Evolutionary conservation across 64 coral and sea anemone genomes (phyloP).

Genomic region (Exaiptasia diaphana): DNA sequence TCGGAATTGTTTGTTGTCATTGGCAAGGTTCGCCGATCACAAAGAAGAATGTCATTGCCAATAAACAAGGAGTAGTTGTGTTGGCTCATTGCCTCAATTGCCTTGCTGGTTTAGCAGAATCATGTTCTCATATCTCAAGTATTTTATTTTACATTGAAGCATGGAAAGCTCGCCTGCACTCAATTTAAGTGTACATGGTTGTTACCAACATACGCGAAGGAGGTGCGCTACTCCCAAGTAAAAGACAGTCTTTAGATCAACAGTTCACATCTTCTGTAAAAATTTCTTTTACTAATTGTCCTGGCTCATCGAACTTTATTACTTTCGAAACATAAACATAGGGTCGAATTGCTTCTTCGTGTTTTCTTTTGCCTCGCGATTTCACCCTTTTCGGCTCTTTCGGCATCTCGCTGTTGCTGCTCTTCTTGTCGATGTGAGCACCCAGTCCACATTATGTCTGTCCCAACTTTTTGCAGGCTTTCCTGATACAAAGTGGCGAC

Average conservation of each 20-base stretch:
- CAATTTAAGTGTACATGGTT: slow-evolving; percentile 32
- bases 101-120: slow-evolving; percentile 4
- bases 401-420: neutral
- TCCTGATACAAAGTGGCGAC: slow-evolving; percentile 6
- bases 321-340: neutral
- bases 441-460: slow-evolving; percentile 37
- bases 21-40: neutral
- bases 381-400: slow-evolving; percentile 27
- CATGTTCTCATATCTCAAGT: slow-evolving; percentile 11
- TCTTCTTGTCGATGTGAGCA: slow-evolving; percentile 8
- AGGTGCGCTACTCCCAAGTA: slow-evolving; percentile 34
- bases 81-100: slow-evolving; percentile 2
- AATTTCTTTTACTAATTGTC: neutral
- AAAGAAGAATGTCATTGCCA: no score
- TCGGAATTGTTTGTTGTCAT: neutral
- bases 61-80: neutral
- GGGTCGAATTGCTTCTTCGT: neutral
- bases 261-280: neutral
- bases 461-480: neutral
- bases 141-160: slow-evolving; percentile 21
- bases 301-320: neutral
- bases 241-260: slow-evolving; percentile 35
- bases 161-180: slow-evolving; percentile 19
- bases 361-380: neutral
- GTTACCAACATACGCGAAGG: slow-evolving; percentile 29